A percentile compares a stretch with the other conserved stretches of the same genome.
Conservation (phyloP, 2,797 vertebrate genomes). For the Tragelaphus eurycerus region DNA sequence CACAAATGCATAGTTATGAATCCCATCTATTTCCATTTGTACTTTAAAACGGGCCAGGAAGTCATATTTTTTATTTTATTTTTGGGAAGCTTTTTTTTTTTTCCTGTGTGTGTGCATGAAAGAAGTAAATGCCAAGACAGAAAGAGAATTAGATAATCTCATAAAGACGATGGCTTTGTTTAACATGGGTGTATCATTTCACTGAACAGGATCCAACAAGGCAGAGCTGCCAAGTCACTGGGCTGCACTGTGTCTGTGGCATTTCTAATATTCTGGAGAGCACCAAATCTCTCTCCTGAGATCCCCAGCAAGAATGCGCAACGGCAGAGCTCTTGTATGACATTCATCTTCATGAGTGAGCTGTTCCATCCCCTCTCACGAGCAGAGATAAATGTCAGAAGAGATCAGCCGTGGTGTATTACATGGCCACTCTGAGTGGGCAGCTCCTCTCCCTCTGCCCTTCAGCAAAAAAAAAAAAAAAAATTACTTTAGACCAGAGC, state of each 20-base stretch:
- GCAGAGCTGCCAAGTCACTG: slow-evolving; percentile 39
- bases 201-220: slow-evolving; percentile 67
- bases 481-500: background rate
- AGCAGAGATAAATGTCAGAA: slow-evolving; percentile 73
- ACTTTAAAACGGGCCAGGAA: slow-evolving; percentile 73
- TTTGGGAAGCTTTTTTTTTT: slow-evolving; percentile 63
- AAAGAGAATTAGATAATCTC: slow-evolving; percentile 70
- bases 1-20: slow-evolving; percentile 47
- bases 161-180: slow-evolving; percentile 64
- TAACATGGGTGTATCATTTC: slow-evolving; percentile 70
- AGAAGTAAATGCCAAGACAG: slow-evolving; percentile 67
- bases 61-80: slow-evolving; percentile 60
- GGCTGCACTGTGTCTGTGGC: slow-evolving; percentile 59
- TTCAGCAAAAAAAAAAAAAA: slow-evolving; percentile 41
- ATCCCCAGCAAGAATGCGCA: background rate
- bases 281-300: slow-evolving; percentile 70
- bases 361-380: slow-evolving; percentile 37
- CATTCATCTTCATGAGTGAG: slow-evolving; percentile 80
- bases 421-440: background rate
- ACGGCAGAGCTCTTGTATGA: slow-evolving; percentile 49
- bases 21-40: slow-evolving; percentile 59
- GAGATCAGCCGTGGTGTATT: slow-evolving; percentile 50
- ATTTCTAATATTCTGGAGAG: slow-evolving; percentile 61
- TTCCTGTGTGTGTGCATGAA: background rate
- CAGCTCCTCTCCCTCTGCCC: slow-evolving; percentile 53